Conservation (phyloP, 2,888 invertebrate genomes). For the Campoplex nolae region DNA sequence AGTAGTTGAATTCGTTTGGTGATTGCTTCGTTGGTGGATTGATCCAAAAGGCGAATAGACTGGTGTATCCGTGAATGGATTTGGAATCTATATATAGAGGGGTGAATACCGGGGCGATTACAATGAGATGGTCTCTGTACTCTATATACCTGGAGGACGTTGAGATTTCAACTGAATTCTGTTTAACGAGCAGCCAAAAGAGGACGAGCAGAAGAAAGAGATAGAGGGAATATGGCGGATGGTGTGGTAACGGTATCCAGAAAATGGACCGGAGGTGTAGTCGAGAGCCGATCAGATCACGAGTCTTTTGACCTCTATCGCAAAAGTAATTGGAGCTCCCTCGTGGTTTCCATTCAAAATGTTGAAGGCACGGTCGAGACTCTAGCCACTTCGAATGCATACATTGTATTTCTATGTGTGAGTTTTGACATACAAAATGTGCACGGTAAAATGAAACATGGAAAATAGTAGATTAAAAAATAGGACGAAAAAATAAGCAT, state of each 20-base stretch:
- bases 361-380: neutral
- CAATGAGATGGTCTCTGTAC: conserved; percentile 5
- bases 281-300: conserved; percentile 36
- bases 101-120: neutral
- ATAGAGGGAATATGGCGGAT: neutral
- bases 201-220: neutral
- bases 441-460: no score
- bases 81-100: neutral
- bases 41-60: neutral
- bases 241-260: conserved; percentile 18
- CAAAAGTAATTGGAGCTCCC: conserved; percentile 22
- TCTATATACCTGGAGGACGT: neutral
- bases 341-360: conserved; percentile 37
- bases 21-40: neutral
- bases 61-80: neutral
- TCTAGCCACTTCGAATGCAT: neutral
- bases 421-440: no score
- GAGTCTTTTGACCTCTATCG: conserved; percentile 30
- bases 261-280: conserved; percentile 37
- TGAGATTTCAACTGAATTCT: conserved; percentile 10
- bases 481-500: no score
- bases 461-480: no score
- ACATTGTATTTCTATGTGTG: no score
- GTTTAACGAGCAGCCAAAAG: neutral
- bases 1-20: neutral